Evolutionary conservation across 1,140 invertebrate genomes (phyloP), one percentile per base, ranked within the genome.

Genomic region (Diorhabda sublineata): DNA sequence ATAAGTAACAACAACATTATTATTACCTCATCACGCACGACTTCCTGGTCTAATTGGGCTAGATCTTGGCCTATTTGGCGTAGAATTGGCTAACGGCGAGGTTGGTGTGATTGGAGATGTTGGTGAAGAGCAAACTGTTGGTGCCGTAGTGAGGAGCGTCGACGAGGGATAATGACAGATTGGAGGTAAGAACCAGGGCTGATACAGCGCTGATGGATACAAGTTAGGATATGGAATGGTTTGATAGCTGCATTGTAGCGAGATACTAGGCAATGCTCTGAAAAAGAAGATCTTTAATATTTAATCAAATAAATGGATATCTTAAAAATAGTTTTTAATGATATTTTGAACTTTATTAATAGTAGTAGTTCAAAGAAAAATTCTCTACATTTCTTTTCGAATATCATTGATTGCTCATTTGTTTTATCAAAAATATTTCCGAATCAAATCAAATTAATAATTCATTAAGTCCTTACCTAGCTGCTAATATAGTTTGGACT

Each of bases 21-120:
- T 26, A 26, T 73, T 71, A 76, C 75, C 75, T 69, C 66, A 76
- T 76, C 75, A 74, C 66, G 74, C 52, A 68, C 68, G 69, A 68
- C 71, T 75, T 9, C 65, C 69, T 9, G 73, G 73, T 60, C 73
- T 67, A 4, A 73, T 65, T 5, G 69, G 71, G 56, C 66, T 67
- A 42, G 72, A 45, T 61, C 8, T 52, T 59, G 58, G 60, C 61
- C 43, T 52, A 52, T 52, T 3, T 52, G 47, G 47, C 6, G 47
- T 52, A 52, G 47, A 73, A 62, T 5, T 68, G 71, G 56, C 66
- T 67, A 42, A 68, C 52, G 66, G 8, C 52, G 58, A 45, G 60
- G 57, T 45, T 65, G 71, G 43, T 59, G 69, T 61, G 73, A 72
- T 44, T 72, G 74, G 47, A 42, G 71, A 71, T 42, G 61, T 61